These are phyloP conservation scores for Cremastinae sp. DNA, from an alignment of 2,888 invertebrate species.

Conservation along the genomic window DNA sequence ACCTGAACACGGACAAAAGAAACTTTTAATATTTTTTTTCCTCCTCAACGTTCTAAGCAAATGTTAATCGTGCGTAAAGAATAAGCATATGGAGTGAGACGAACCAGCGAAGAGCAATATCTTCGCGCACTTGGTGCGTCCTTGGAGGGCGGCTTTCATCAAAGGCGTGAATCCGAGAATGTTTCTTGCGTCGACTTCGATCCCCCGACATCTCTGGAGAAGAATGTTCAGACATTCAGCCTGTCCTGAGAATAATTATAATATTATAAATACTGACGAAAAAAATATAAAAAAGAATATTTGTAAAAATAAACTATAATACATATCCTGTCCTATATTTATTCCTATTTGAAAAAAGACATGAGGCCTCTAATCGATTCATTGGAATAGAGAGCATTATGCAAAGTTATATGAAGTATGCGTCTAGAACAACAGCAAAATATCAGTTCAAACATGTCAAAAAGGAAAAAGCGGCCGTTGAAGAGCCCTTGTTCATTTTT, in stretches of 20 bases:
- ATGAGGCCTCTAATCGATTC: too few species aligned
- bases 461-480: too few species aligned
- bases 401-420: too few species aligned
- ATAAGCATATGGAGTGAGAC: constrained; percentile 55
- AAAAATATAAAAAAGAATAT: constrained; percentile 13
- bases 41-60: neutral
- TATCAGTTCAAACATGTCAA: too few species aligned
- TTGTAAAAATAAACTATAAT: too few species aligned
- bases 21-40: constrained; percentile 15
- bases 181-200: constrained; percentile 87
- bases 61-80: neutral
- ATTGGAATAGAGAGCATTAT: too few species aligned
- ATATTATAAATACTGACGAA: constrained; percentile 29
- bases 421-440: too few species aligned
- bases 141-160: constrained; percentile 89
- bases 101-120: constrained; percentile 88
- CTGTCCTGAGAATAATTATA: constrained; percentile 82
- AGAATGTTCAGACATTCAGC: constrained; percentile 86
- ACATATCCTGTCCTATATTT: too few species aligned
- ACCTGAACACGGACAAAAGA: too few species aligned
- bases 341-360: too few species aligned
- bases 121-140: constrained; percentile 88
- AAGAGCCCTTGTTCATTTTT: too few species aligned
- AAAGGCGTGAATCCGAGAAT: constrained; percentile 87
- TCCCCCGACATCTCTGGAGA: constrained; percentile 84